A percentile compares a stretch with the other conserved stretches of the same genome.
These are phyloP conservation scores for Gallirallus australis DNA, from an alignment of 2,797 vertebrate species.

Conservation along the genomic window DNA sequence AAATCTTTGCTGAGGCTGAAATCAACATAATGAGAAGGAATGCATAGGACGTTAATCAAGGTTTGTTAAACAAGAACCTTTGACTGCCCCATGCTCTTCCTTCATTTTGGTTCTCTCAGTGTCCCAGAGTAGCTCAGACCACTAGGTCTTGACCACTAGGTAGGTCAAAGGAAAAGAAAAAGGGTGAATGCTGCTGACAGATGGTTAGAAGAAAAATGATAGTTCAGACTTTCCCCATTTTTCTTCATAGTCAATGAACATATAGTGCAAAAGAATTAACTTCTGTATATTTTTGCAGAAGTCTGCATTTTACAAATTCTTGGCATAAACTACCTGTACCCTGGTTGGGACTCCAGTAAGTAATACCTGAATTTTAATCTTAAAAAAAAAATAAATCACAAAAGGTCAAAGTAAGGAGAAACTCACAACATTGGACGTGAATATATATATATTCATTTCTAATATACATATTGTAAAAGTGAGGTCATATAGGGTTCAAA, in stretches of 20 bases:
- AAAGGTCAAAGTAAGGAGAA: background rate
- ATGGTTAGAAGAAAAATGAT: background rate
- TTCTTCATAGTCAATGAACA: background rate
- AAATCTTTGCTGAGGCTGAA: background rate
- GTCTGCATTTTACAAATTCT: background rate
- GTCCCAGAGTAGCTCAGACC: background rate
- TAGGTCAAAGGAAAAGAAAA: background rate
- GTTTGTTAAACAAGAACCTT: constrained; percentile 23
- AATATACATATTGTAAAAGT: background rate
- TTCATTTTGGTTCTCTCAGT: background rate
- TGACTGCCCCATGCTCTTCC: background rate
- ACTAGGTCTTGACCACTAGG: no score
- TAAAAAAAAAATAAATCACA: background rate
- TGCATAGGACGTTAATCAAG: background rate
- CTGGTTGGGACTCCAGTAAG: background rate
- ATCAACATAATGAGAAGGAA: constrained; percentile 37
- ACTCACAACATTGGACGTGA: background rate
- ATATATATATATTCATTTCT: background rate
- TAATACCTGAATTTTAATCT: background rate
- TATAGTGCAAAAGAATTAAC: background rate
- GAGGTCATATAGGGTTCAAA: background rate
- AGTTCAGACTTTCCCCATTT: background rate
- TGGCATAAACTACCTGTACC: background rate
- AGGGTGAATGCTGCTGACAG: background rate
- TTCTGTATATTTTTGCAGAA: background rate